These are phyloP conservation scores for Buathra laborator DNA, from an alignment of 2,888 invertebrate genomes.

Conservation along the genomic window DNA sequence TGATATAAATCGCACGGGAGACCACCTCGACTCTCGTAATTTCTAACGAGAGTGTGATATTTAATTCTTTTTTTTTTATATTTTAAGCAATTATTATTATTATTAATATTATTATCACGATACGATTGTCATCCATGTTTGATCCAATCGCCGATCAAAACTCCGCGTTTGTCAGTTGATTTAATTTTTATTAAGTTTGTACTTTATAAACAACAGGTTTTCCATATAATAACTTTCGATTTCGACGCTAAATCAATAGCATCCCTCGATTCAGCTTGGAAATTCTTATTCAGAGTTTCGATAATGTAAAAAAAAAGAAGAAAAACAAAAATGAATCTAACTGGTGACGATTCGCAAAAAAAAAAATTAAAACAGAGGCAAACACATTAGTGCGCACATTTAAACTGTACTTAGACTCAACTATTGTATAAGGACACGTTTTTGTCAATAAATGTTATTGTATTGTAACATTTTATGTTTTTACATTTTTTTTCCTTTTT, in stretches of 20 bases:
- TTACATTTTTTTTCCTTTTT: not conserved
- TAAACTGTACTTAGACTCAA: conserved; percentile 73
- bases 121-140: conserved; percentile 44
- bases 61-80: conserved; percentile 59
- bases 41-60: conserved; percentile 65
- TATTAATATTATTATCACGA: conserved; percentile 53
- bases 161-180: conserved; percentile 80
- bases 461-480: conserved; percentile 69
- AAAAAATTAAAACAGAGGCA: conserved; percentile 24
- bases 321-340: not conserved
- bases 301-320: not conserved
- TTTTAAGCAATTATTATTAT: conserved; percentile 51
- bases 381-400: conserved; percentile 44
- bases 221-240: conserved; percentile 13
- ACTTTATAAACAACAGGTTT: conserved; percentile 46
- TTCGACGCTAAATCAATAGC: conserved; percentile 40
- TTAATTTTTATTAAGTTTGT: conserved; percentile 77
- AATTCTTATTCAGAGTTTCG: conserved; percentile 22
- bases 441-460: conserved; percentile 80
- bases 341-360: not conserved
- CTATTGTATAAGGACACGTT: conserved; percentile 73
- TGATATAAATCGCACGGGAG: conserved; percentile 68
- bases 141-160: conserved; percentile 72
- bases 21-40: conserved; percentile 62
- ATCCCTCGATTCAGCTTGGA: conserved; percentile 7